These are phyloP conservation scores for Galerucella pusilla DNA, from an alignment of 2,888 invertebrate species.

Conservation along the genomic window DNA sequence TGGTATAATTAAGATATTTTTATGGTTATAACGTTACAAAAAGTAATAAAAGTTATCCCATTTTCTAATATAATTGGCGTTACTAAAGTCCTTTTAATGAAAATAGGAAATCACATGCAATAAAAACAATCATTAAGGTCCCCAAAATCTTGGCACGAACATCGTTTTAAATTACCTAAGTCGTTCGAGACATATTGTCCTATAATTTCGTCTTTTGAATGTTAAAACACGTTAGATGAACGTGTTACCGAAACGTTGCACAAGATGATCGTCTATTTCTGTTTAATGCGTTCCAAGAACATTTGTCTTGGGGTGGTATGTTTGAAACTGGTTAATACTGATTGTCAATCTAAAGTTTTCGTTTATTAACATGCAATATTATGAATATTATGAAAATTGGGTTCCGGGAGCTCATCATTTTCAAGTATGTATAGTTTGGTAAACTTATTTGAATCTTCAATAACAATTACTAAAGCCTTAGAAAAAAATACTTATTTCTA, in stretches of 20 bases:
- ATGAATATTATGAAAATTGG: no score
- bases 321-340: neutral
- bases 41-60: slow-evolving; percentile 4
- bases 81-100: slow-evolving; percentile 4
- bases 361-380: no score
- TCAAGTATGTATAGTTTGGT: no score
- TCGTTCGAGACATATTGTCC: slow-evolving; percentile 28
- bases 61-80: neutral
- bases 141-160: slow-evolving; percentile 15
- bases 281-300: neutral
- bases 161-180: slow-evolving; percentile 9
- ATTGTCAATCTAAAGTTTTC: neutral
- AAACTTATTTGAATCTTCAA: no score
- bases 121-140: slow-evolving; percentile 12
- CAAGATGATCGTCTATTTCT: slow-evolving; percentile 4
- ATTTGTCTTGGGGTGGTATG: neutral
- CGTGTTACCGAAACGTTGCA: slow-evolving; percentile 13
- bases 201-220: slow-evolving; percentile 28
- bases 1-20: neutral
- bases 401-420: no score
- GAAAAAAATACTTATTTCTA: no score
- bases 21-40: neutral
- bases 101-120: slow-evolving; percentile 25
- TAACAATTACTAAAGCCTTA: no score
- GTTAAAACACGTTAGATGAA: slow-evolving; percentile 26